Conservation (phyloP, 2,797 vertebrate genomes). For the Halcyon leucocephala region DNA sequence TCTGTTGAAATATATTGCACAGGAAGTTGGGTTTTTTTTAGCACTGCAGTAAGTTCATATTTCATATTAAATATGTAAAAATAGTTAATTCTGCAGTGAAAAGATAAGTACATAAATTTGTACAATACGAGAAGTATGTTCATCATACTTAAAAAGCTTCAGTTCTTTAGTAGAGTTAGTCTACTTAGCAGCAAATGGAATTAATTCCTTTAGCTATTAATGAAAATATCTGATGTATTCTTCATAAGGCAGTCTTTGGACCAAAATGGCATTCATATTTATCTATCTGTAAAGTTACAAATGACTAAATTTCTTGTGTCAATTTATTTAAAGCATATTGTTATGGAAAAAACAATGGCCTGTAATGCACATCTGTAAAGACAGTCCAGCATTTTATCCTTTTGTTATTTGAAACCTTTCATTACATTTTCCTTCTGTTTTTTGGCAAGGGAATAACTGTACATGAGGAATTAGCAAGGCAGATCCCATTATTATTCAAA, state of each 20-base stretch:
- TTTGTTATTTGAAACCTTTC: slow-evolving; percentile 67
- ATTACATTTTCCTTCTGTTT: slow-evolving; percentile 58
- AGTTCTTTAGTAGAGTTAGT: neutral
- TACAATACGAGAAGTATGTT: neutral
- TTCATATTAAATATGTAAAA: slow-evolving; percentile 1
- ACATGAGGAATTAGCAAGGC: slow-evolving; percentile 2
- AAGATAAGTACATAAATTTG: neutral
- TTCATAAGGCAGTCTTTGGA: slow-evolving; percentile 39
- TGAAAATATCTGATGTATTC: slow-evolving; percentile 15
- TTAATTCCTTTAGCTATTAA: neutral
- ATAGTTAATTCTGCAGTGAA: neutral
- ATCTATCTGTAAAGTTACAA: slow-evolving; percentile 22
- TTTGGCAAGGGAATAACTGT: slow-evolving; percentile 26
- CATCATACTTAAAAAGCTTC: neutral
- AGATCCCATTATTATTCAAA: slow-evolving; percentile 36
- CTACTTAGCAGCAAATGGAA: neutral
- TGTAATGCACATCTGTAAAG: slow-evolving; percentile 45
- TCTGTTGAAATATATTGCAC: neutral
- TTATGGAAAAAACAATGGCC: slow-evolving; percentile 22
- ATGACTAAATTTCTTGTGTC: slow-evolving; percentile 12
- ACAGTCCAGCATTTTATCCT: slow-evolving; percentile 21
- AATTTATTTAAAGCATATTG: slow-evolving; percentile 59
- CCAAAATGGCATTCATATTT: slow-evolving; percentile 31
- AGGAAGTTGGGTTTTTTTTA: neutral
- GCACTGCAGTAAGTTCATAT: neutral